Evolutionary conservation across 2,113 vertebrate species (phyloP), one percentile per base, ranked within the genome.

Genomic region (Pollimyrus isidori): DNA sequence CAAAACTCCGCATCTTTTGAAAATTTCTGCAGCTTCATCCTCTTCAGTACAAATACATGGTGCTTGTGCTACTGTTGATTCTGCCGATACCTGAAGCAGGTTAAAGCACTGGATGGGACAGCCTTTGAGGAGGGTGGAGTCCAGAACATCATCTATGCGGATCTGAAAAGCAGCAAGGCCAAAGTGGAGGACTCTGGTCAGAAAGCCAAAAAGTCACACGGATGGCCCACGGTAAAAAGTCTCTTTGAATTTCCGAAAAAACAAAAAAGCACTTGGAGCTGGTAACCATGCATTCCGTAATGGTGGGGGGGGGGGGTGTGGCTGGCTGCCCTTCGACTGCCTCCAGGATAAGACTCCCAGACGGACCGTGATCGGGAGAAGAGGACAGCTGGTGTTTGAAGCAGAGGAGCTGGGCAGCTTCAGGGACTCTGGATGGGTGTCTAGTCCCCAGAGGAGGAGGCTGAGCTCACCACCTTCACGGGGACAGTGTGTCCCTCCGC

Each of bases 191-290:
- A 92, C 30, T 91, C 53, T 26, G 49, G 49, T 42, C 52, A 84
- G 0, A 7, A 88, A 30, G 87, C 26, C 45, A 87, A 30, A 30
- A 92, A 91, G 90, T 89, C 50, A 15, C 49, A 89, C 15, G 89
- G 90, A 26, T 94, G 92, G 93, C 92, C 94, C 1, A 92, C 88
- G 92, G 96, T 96, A 91, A 92, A 93, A 90, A 56, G 56, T 58
- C 21, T n/a, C 1, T 73, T 49, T 35, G 39, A n/a, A 23, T 82
- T 10, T 39, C 17, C 7, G n/a, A 45, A 26, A 65, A 15, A 21
- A 45, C 13, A 6, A 39, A 82, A 82, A n/a, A 82, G 6, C 9
- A 45, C 80, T 23, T 82, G 42, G 39, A 15, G 19, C 48, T 83
- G 52, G 48, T 83, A 83, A 23, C 9, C 30, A 45, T 23, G 69